Base-by-base conservation (phyloP, 64 coral and sea anemone species). In the Pachyseris speciosa region DNA sequence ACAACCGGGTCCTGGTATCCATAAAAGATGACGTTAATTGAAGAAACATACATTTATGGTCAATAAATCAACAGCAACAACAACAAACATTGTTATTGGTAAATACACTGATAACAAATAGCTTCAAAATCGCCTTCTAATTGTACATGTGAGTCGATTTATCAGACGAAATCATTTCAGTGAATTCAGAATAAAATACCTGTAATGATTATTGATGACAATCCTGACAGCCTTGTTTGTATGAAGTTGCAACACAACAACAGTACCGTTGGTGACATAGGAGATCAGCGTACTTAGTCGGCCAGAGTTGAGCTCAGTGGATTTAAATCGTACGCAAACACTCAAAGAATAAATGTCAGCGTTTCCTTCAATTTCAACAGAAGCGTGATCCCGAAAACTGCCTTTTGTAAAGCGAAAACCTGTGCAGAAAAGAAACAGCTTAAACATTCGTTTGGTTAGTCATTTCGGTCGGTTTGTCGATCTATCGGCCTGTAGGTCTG, bases 261-360 rank as follows among this genome's bases (percentile, higher is more conserved):
- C 36, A 15, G 37, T 39, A 22, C 39, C 77, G 19, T 26, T 11
- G 51, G 51, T 81, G 9, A 63, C 77, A 53, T 61, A 81, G 60
- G 77, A 81, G 4, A 81, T 2, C 5, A 22, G 36, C 8, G 55
- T 81, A 9, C 77, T 41, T 11, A 25, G 2, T 41, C n/a, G n/a
- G n/a, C 32, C 77, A 63, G 60, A 37, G 20, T 81, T 13, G 11
- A 22, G 8, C 4, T 59, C 32, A 81, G 29, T 38, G 36, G 36
- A 20, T 20, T 81, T 81, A 22, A 81, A 81, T 81, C 77, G 19
- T 5, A 81, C 19, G 13, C 77, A 81, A 41, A 81, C 53, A 13
- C 32, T 81, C 37, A 81, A 29, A n/a, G 52, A 55, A 33, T 19
- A 38, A 3, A 81, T 81, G 29, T 81, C 22, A 25, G 36, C 40